Base-by-base conservation (phyloP, 2,113 vertebrate genomes). In the Leptobrachium leishanense region DNA sequence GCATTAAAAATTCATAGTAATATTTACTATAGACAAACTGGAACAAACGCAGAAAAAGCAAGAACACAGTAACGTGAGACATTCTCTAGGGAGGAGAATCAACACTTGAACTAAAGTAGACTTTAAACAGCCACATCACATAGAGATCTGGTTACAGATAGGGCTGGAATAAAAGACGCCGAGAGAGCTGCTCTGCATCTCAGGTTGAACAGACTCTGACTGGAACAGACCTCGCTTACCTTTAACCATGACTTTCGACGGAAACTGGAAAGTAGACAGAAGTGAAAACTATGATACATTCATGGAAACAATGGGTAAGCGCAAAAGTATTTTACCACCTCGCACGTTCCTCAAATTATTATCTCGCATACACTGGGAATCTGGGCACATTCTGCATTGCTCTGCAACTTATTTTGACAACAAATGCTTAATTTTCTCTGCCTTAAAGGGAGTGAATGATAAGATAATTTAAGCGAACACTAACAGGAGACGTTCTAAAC, bases 281-380 rank as follows among this genome's bases (percentile, higher is more conserved):
- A 95, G 9, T 50, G 95, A 96, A 31, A 96, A 98, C 90, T 97
- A 95, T 64, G 95, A 95, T 46, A 94, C 95, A 82, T 95, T 97
- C 86, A 94, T 97, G 96, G 95, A 97, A 77, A 50, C 87, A 5
- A 92, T 98, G 96, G 97, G 97, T 98, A 91, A 95, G 95, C 81
- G 42, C 76, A 40, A 10, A 31, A 2, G 64, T 44, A 20, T 59
- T 59, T 11, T 59, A 59, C 8, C 8, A 50, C 20, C 20, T 31
- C 20, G 20, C 20, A 31, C 20, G 20, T 31, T 31, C 20, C 20
- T 31, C 20, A 31, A 31, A 31, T 31, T 31, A 31, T 31, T 31
- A 31, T 31, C 20, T 31, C 20, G 20, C 20, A 31, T 31, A 31
- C 20, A 31, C 20, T 31, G 20, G 20, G 20, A 31, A 31, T 31